A percentile compares a stretch with the other conserved stretches of the same genome.
These are phyloP conservation scores for Lysandra coridon DNA, from an alignment of 2,888 invertebrate species.

Conservation along the genomic window DNA sequence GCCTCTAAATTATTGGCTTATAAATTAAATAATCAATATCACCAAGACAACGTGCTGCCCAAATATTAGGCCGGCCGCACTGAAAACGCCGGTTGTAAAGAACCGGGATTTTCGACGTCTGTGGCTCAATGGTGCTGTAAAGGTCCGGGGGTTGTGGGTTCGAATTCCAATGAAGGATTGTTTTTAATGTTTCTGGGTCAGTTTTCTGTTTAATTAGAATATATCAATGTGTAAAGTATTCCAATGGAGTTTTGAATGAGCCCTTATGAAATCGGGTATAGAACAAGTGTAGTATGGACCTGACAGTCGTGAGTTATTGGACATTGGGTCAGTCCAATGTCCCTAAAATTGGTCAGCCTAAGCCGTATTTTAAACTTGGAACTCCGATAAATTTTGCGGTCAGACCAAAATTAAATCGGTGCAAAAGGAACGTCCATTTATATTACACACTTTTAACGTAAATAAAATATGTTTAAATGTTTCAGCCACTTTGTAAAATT, in stretches of 20 bases:
- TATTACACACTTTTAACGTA: background rate
- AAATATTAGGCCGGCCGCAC: conserved; percentile 36
- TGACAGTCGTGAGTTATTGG: background rate
- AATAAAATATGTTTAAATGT: too few relatives aligned
- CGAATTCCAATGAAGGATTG: background rate
- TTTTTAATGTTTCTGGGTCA: too few relatives aligned
- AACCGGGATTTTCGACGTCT: background rate
- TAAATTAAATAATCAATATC: conserved; percentile 41
- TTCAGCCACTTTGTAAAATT: too few relatives aligned
- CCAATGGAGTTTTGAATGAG: background rate
- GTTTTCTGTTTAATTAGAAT: too few relatives aligned
- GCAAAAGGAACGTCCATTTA: background rate
- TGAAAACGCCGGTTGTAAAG: background rate
- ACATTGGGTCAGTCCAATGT: background rate
- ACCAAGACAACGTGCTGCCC: conserved; percentile 40
- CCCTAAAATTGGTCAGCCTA: background rate
- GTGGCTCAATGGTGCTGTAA: background rate
- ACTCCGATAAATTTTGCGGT: background rate
- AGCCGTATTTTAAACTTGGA: background rate
- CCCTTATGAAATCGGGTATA: background rate
- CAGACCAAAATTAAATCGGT: background rate
- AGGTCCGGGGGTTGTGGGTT: background rate
- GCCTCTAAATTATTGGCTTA: conserved; percentile 27
- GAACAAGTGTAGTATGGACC: background rate
- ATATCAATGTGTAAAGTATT: background rate